Evolutionary conservation across 2,888 invertebrate genomes (phyloP).

Genomic region (Tridacna crocea): DNA sequence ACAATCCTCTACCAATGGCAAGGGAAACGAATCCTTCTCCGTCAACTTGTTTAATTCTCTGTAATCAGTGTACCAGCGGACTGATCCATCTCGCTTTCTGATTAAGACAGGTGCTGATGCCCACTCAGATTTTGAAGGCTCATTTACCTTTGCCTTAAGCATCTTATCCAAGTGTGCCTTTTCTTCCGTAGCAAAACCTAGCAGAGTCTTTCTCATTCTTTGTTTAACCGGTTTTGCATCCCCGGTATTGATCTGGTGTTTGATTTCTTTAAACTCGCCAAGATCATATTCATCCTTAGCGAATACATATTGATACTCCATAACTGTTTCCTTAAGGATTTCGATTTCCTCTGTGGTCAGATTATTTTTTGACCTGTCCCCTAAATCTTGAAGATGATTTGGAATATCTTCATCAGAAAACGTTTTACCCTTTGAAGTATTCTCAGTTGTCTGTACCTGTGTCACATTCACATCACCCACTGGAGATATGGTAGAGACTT

Average conservation of each 20-base stretch:
- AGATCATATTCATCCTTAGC: too few relatives aligned
- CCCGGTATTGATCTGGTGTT: too few relatives aligned
- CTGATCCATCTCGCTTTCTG: conserved; percentile 46
- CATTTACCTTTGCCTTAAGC: conserved; percentile 38
- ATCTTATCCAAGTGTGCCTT: conserved; percentile 41
- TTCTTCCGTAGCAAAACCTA: conserved; percentile 47
- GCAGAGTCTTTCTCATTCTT: conserved; percentile 45
- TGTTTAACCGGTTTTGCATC: too few relatives aligned
- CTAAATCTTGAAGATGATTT: neutral
- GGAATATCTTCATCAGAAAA: neutral
- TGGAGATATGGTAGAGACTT: neutral
- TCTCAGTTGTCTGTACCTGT: neutral
- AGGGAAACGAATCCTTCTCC: conserved; percentile 46
- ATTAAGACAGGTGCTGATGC: conserved; percentile 55
- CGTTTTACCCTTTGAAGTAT: neutral
- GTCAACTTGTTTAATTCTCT: conserved; percentile 39
- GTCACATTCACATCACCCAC: neutral
- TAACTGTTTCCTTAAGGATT: neutral
- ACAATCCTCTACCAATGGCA: conserved; percentile 46
- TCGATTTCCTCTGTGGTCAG: neutral
- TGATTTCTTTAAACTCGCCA: too few relatives aligned
- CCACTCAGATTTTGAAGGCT: conserved; percentile 48
- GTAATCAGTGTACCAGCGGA: conserved; percentile 49
- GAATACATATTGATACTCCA: conserved; percentile 39
- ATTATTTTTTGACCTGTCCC: neutral